phyloP scores from a whole-genome alignment of 2,888 invertebrate species.

The Cephus runcator region DNA sequence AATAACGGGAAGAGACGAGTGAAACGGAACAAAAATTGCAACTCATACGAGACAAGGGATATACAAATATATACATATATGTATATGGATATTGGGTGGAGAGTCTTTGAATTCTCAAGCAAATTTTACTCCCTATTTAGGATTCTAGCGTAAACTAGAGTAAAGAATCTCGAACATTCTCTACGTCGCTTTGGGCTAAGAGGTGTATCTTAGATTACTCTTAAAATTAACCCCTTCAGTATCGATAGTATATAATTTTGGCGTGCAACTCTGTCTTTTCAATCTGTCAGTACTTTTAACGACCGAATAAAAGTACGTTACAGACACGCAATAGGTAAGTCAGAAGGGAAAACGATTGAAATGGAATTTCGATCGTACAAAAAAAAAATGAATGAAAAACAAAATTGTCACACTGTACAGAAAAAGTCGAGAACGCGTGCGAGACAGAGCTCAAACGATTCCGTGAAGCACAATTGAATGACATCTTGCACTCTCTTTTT shows the following conservation, averaged over 20 bases:
- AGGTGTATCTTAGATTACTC: neutral
- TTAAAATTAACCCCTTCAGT: neutral
- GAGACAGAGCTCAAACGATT: neutral
- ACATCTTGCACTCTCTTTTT: neutral
- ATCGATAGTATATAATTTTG: neutral
- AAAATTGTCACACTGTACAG: neutral
- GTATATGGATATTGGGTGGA: slow-evolving; percentile 34
- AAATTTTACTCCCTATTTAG: neutral
- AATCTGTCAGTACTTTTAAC: neutral
- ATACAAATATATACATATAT: slow-evolving; percentile 8
- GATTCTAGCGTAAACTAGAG: neutral
- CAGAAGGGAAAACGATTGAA: neutral
- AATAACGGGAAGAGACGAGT: neutral
- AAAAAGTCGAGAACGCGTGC: neutral
- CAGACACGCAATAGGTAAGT: neutral
- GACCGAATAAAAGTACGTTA: neutral
- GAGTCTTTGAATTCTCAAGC: slow-evolving; percentile 22
- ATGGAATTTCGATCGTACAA: neutral
- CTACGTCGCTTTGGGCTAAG: slow-evolving; percentile 5
- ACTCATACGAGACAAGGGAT: slow-evolving; percentile 32
- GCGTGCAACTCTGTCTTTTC: slow-evolving; percentile 8
- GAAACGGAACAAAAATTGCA: slow-evolving; percentile 26
- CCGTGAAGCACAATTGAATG: neutral
- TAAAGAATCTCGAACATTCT: slow-evolving; percentile 6
- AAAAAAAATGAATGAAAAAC: neutral